A percentile compares a stretch with the other conserved stretches of the same genome.
Conservation (phyloP, 2,797 vertebrate genomes). For the Falco rusticolus region DNA sequence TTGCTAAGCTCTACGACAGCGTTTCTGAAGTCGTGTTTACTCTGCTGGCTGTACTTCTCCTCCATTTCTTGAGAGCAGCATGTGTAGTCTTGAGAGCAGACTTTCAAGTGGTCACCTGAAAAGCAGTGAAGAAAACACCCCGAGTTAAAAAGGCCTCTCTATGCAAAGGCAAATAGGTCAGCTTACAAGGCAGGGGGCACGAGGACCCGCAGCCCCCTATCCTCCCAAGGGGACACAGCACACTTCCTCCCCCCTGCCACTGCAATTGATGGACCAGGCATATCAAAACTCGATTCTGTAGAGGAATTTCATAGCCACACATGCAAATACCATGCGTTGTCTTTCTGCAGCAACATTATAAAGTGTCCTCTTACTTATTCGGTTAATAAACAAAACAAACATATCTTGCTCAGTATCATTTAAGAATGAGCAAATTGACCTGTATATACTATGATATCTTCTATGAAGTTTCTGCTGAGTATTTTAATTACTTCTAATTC, state of each 20-base stretch:
- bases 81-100: slow-evolving; percentile 91
- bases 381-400: background rate
- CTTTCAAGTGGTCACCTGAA: slow-evolving; percentile 92
- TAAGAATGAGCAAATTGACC: background rate
- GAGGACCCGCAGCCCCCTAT: background rate
- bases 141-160: background rate
- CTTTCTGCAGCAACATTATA: background rate
- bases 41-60: slow-evolving; percentile 93
- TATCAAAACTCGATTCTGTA: background rate
- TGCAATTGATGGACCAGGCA: accelerated
- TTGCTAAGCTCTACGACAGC: slow-evolving; percentile 87
- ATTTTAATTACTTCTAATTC: background rate
- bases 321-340: background rate
- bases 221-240: background rate
- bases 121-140: slow-evolving; percentile 39
- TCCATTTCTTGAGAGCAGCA: slow-evolving; percentile 98
- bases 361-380: background rate
- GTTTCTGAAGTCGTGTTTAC: slow-evolving; percentile 89
- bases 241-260: accelerated
- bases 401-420: background rate
- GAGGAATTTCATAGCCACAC: background rate
- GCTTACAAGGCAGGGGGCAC: accelerated
- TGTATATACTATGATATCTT: background rate
- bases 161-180: background rate
- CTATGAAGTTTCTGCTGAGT: background rate